A percentile compares a stretch with the other conserved stretches of the same genome.
phyloP scores from a whole-genome alignment of 2,797 vertebrate species.

The Sarcophilus harrisii region DNA sequence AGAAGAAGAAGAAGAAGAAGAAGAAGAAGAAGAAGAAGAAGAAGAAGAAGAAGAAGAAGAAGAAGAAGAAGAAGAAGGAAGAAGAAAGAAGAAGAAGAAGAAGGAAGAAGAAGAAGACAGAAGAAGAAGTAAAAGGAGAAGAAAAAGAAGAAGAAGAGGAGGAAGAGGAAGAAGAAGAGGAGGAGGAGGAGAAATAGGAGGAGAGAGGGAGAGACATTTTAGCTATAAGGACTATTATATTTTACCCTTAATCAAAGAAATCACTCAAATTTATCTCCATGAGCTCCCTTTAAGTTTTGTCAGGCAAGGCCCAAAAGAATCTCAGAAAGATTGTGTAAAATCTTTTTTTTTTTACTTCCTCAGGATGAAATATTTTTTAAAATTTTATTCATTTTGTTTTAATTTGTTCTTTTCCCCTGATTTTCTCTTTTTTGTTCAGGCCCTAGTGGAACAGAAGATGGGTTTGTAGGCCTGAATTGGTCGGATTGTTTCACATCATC shows the following conservation, averaged over 20 bases:
- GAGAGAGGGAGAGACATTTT: slow-evolving; percentile 57
- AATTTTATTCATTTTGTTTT: slow-evolving; percentile 76
- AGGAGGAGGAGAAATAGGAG: background rate
- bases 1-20: no score
- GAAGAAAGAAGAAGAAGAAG: no score
- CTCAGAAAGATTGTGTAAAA: background rate
- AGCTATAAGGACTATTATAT: slow-evolving; percentile 77
- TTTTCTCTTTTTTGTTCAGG: slow-evolving; percentile 79
- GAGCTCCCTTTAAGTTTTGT: slow-evolving; percentile 22
- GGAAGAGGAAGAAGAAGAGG: no score
- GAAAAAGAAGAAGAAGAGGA: no score
- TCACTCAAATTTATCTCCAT: slow-evolving; percentile 54
- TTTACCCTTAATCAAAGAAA: slow-evolving; percentile 70
- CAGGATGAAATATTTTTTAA: slow-evolving; percentile 67
- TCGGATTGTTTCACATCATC: slow-evolving; percentile 95
- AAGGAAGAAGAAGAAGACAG: no score
- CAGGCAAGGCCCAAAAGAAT: slow-evolving; percentile 53
- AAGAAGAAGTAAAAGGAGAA: background rate
- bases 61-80: background rate
- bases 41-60: no score
- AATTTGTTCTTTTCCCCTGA: slow-evolving; percentile 70
- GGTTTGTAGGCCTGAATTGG: slow-evolving; percentile 94
- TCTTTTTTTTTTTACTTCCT: slow-evolving; percentile 1
- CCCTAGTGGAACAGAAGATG: slow-evolving; percentile 88
- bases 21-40: no score